phyloP scores from a whole-genome alignment of 2,888 invertebrate genomes.

The Fragum sueziense region DNA sequence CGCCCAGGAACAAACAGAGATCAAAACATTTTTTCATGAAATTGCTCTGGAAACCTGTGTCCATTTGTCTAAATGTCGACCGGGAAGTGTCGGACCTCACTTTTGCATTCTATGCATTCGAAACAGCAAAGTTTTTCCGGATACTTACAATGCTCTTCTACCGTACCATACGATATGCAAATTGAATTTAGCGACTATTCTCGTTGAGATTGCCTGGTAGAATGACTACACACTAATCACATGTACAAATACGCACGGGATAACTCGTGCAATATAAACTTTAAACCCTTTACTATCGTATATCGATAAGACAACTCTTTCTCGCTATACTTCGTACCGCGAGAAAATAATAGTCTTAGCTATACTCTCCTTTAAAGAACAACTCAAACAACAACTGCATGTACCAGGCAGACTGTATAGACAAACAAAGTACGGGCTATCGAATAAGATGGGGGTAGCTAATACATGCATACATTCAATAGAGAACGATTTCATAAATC shows the following conservation, averaged over 20 bases:
- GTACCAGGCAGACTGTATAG: conserved; percentile 7
- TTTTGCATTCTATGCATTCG: no score
- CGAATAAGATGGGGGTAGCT: background rate
- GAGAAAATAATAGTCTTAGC: background rate
- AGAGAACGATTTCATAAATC: no score
- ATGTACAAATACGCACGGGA: conserved; percentile 32
- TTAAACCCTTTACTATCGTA: background rate
- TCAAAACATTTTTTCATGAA: no score
- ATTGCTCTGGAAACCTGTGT: no score
- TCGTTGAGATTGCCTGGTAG: background rate
- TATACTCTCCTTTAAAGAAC: background rate
- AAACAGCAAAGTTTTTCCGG: no score
- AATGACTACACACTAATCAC: background rate
- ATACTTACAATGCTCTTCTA: no score
- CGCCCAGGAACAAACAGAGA: no score
- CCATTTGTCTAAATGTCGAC: no score
- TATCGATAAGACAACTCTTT: background rate
- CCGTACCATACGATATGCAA: no score
- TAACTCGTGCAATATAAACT: background rate
- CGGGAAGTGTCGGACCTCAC: no score
- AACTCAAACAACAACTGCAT: background rate
- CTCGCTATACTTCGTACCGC: background rate
- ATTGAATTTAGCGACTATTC: background rate
- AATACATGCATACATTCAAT: no score
- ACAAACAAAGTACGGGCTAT: background rate